phyloP scores from a whole-genome alignment of 1,140 invertebrate species.

The Pararge aegeria region DNA sequence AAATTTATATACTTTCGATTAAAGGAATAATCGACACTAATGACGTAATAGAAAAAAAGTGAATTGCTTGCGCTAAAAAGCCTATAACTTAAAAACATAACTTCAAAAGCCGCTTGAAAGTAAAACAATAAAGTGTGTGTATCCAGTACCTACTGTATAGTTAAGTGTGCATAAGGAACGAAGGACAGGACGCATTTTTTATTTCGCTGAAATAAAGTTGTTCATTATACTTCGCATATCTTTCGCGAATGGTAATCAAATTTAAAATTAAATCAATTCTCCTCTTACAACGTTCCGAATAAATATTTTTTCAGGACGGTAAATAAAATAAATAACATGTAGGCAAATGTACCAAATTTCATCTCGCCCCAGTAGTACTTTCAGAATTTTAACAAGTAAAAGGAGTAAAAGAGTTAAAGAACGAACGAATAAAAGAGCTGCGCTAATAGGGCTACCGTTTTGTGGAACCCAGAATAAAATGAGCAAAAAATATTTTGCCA shows the following conservation, averaged over 20 bases:
- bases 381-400: constrained; percentile 27
- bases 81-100: no score
- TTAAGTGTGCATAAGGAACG: no score
- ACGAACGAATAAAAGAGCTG: constrained; percentile 21
- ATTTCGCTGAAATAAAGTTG: background rate
- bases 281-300: constrained; percentile 4
- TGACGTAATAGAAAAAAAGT: no score
- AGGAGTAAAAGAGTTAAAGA: constrained; percentile 18
- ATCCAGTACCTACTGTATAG: no score
- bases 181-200: no score
- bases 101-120: no score
- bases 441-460: constrained; percentile 26
- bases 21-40: no score
- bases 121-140: no score
- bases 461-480: constrained; percentile 16
- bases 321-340: constrained; percentile 12
- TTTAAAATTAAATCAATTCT: constrained; percentile 18
- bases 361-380: constrained; percentile 15
- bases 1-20: no score
- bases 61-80: no score
- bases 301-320: constrained; percentile 3
- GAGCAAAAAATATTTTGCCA: constrained; percentile 19
- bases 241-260: constrained; percentile 10
- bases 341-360: constrained; percentile 13
- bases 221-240: constrained; percentile 9